phyloP scores from a whole-genome alignment of 2,113 vertebrate species.

The Mustela lutreola region DNA sequence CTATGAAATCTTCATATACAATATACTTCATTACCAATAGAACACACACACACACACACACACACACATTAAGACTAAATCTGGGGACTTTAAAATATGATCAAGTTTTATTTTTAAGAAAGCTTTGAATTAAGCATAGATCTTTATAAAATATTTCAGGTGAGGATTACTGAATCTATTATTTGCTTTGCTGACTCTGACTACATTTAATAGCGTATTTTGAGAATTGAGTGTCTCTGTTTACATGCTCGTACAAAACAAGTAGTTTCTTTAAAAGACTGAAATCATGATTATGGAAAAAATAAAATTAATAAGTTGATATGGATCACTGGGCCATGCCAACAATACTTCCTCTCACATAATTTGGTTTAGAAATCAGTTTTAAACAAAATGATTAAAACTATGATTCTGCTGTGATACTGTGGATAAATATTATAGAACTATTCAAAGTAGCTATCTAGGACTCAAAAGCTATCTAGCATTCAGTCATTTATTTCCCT shows the following conservation, averaged over 20 bases:
- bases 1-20: background rate
- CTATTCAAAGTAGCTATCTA: background rate
- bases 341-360: background rate
- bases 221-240: background rate
- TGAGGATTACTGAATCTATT: background rate
- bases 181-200: background rate
- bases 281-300: background rate
- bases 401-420: background rate
- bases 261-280: background rate
- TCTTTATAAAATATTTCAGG: background rate
- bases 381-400: background rate
- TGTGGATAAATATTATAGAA: background rate
- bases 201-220: background rate
- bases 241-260: background rate
- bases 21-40: background rate
- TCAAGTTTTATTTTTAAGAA: background rate
- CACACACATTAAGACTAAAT: background rate
- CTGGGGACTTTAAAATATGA: background rate
- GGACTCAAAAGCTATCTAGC: background rate
- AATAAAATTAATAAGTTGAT: background rate
- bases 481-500: background rate
- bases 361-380: background rate
- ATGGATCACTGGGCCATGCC: background rate
- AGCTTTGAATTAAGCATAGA: background rate
- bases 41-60: background rate